These are phyloP conservation scores for Crocuta crocuta DNA, from an alignment of 2,113 vertebrate genomes.

Conservation along the genomic window DNA sequence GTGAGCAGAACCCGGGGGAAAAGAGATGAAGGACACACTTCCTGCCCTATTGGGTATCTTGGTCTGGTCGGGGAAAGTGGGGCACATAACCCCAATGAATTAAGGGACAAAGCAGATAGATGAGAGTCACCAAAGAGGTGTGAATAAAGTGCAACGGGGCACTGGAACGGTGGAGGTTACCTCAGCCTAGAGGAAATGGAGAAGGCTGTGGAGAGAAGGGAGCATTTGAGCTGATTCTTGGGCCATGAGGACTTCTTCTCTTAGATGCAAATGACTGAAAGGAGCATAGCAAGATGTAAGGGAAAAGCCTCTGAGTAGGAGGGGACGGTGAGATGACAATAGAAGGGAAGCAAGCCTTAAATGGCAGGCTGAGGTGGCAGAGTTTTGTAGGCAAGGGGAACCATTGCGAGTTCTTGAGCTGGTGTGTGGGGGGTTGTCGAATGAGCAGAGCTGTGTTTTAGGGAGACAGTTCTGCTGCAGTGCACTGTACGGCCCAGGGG, in stretches of 20 bases:
- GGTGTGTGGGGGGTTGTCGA: neutral
- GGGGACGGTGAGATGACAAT: neutral
- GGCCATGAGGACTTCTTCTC: neutral
- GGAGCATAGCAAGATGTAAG: neutral
- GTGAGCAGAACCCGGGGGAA: neutral
- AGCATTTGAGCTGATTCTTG: neutral
- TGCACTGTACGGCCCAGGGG: neutral
- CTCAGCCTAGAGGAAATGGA: neutral
- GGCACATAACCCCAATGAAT: neutral
- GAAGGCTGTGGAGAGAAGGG: neutral
- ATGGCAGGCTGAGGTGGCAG: neutral
- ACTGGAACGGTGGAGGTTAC: neutral
- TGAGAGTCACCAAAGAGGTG: neutral
- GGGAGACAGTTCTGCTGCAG: neutral
- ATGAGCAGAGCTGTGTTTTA: neutral
- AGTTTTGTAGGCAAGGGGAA: neutral
- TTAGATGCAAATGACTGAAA: neutral
- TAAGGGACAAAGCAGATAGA: neutral
- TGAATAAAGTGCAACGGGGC: neutral
- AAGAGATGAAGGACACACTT: neutral
- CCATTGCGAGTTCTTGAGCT: neutral
- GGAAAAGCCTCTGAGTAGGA: neutral
- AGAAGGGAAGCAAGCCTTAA: neutral
- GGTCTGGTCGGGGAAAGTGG: neutral
- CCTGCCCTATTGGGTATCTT: neutral